A percentile compares a stretch with the other conserved stretches of the same genome.
Conservation (phyloP, 2,113 vertebrate species). For the Oncorhynchus clarkii region DNA sequence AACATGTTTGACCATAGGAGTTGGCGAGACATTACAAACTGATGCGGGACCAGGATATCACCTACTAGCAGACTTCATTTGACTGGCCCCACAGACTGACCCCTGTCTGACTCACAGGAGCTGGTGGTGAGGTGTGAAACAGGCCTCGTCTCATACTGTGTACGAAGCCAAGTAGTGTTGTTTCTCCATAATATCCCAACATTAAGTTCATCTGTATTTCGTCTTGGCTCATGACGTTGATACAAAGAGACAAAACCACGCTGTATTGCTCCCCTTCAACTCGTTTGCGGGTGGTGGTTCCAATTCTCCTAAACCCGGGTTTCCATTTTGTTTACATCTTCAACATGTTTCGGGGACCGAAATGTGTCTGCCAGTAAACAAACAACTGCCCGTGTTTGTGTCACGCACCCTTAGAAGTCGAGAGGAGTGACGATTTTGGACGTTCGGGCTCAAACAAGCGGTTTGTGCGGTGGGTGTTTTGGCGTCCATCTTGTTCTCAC, state of each 20-base stretch:
- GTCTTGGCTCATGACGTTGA: background rate
- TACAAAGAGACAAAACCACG: background rate
- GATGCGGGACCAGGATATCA: too few relatives aligned
- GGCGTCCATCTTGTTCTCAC: background rate
- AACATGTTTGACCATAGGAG: too few relatives aligned
- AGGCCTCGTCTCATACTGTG: too few relatives aligned
- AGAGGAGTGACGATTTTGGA: conserved; percentile 26
- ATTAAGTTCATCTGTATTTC: background rate
- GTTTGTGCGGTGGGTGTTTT: background rate
- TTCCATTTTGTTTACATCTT: conserved; percentile 22
- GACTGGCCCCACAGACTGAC: too few relatives aligned
- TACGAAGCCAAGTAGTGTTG: too few relatives aligned
- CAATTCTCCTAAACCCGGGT: conserved; percentile 10
- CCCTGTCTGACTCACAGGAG: too few relatives aligned
- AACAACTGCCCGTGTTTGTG: conserved; percentile 40
- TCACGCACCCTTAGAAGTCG: conserved; percentile 23
- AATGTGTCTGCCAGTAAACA: conserved; percentile 46
- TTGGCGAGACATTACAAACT: too few relatives aligned
- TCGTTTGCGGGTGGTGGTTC: conserved; percentile 15
- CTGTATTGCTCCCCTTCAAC: background rate
- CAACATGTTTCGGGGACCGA: conserved; percentile 26
- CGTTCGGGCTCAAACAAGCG: background rate
- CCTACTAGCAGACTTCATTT: too few relatives aligned
- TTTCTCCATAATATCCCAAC: too few relatives aligned
- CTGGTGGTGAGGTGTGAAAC: too few relatives aligned